Evolutionary conservation across 2,113 vertebrate genomes (phyloP).

Genomic region (Carassius gibelio): DNA sequence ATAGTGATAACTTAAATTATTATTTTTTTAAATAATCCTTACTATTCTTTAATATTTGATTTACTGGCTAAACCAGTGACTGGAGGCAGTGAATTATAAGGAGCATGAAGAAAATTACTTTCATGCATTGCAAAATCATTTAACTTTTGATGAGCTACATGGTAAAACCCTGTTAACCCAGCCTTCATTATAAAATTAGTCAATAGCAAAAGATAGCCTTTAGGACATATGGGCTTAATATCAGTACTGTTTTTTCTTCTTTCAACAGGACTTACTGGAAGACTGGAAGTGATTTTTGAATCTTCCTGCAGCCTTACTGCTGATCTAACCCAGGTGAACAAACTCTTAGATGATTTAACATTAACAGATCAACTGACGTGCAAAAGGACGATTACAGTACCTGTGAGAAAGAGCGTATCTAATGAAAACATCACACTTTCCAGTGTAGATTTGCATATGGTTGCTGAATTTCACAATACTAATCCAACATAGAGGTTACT

Average conservation of each 20-base stretch:
- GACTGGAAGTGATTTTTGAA: not conserved
- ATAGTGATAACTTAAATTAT: not conserved
- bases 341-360: not conserved
- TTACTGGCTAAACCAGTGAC: not conserved
- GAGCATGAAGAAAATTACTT: not conserved
- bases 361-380: not conserved
- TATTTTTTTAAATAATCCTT: not conserved
- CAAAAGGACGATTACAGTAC: not conserved
- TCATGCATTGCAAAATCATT: conserved; percentile 24
- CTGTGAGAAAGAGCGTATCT: not conserved
- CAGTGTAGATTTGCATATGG: not conserved
- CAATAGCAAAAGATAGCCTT: not conserved
- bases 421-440: not conserved
- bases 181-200: not conserved
- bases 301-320: not conserved
- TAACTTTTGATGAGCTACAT: conserved; percentile 18
- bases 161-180: not conserved
- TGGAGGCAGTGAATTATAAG: not conserved
- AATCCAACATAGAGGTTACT: not conserved
- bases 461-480: not conserved
- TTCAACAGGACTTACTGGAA: not conserved
- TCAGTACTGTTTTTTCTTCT: conserved; percentile 16
- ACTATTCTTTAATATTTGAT: not conserved
- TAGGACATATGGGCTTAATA: not conserved
- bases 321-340: not conserved